A percentile compares a stretch with the other conserved stretches of the same genome.
phyloP scores from a whole-genome alignment of 2,797 vertebrate species.

The Catharus ustulatus region DNA sequence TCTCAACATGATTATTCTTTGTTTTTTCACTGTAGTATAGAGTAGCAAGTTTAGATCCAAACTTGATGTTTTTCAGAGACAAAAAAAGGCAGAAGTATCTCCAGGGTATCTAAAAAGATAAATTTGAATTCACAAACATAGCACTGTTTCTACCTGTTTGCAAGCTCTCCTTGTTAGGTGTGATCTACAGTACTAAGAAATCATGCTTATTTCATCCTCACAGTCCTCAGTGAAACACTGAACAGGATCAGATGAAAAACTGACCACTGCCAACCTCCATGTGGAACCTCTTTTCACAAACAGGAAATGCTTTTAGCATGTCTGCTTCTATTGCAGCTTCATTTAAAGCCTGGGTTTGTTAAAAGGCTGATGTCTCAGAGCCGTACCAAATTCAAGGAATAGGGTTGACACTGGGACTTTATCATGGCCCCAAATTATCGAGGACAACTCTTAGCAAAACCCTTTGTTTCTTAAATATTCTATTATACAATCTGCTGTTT shows the following conservation, averaged over 20 bases:
- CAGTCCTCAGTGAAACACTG: neutral
- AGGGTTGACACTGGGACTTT: neutral
- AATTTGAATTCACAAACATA: neutral
- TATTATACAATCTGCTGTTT: neutral
- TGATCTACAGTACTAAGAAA: neutral
- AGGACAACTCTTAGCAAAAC: neutral
- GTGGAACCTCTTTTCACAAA: neutral
- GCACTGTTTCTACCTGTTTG: neutral
- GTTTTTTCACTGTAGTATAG: neutral
- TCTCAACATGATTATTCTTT: neutral
- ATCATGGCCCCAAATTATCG: neutral
- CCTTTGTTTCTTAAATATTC: neutral
- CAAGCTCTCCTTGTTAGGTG: neutral
- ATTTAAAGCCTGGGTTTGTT: neutral
- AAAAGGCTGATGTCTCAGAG: neutral
- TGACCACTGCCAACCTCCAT: neutral
- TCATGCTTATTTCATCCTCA: neutral
- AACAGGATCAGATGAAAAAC: neutral
- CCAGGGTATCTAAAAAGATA: neutral
- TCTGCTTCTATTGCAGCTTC: neutral
- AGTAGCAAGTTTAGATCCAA: neutral
- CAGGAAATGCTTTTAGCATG: neutral
- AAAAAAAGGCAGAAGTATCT: neutral
- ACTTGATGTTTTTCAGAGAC: neutral
- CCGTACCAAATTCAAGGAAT: neutral